Evolutionary conservation across 2,797 vertebrate genomes (phyloP).

Genomic region (Microctenopoma lineatum): DNA sequence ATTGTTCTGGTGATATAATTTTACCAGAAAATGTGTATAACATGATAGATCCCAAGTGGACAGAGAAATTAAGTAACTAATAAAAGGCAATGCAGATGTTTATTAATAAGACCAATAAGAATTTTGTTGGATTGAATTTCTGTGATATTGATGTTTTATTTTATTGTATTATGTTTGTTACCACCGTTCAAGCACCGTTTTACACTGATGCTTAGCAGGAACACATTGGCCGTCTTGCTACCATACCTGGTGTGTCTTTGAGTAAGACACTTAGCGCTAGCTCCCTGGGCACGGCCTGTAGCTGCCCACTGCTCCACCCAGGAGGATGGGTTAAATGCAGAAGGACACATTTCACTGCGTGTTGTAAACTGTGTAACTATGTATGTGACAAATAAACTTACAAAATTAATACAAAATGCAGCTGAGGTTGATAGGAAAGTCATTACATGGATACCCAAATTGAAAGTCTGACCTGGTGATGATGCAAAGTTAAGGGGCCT

Average conservation of each 20-base stretch:
- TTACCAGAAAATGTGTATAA: neutral
- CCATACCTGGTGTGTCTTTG: no score
- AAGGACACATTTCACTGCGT: no score
- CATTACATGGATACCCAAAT: neutral
- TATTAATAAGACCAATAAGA: neutral
- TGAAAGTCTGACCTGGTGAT: neutral
- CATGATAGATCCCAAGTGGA: neutral
- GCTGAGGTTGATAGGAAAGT: neutral
- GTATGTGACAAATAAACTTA: no score
- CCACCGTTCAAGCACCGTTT: neutral
- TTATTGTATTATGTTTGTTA: neutral
- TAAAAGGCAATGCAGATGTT: neutral
- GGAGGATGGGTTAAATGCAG: no score
- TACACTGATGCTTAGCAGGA: neutral
- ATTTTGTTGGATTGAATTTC: neutral
- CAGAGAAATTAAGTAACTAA: neutral
- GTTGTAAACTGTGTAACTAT: no score
- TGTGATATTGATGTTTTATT: neutral
- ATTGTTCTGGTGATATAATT: constrained; percentile 11
- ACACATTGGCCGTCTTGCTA: no score
- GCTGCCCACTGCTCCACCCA: no score
- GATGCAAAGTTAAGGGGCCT: neutral
- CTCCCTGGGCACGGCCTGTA: no score
- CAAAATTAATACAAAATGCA: no score
- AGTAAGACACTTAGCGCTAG: no score